These are phyloP conservation scores for Dendrolimus pini DNA, from an alignment of 2,888 invertebrate genomes.

Conservation along the genomic window DNA sequence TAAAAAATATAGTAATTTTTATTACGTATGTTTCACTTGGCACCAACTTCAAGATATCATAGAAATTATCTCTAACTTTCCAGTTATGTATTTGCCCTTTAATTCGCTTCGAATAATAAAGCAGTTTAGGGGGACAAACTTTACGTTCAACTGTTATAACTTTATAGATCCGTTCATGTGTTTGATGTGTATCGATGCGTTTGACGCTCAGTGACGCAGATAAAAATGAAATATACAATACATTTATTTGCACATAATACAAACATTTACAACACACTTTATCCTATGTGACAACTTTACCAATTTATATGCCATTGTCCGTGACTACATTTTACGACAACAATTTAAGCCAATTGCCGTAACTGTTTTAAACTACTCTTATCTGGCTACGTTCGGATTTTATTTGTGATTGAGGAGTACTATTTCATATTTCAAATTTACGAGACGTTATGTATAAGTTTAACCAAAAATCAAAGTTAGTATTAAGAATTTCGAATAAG, in stretches of 20 bases:
- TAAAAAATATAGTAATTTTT: no score
- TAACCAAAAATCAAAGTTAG: no score
- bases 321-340: neutral
- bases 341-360: neutral
- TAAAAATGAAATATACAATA: constrained; percentile 9
- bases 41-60: no score
- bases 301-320: constrained; percentile 1
- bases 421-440: no score
- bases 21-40: no score
- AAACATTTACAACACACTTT: constrained; percentile 13
- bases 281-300: constrained; percentile 18
- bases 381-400: neutral
- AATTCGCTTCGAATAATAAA: no score
- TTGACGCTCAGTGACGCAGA: constrained; percentile 33
- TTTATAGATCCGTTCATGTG: neutral
- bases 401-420: no score
- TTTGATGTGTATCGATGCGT: constrained; percentile 25
- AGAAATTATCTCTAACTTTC: no score
- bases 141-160: neutral
- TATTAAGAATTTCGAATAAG: no score
- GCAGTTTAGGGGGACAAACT: no score
- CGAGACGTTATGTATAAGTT: no score
- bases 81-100: no score
- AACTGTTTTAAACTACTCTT: neutral
- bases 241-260: constrained; percentile 12